Evolutionary conservation across 2,888 invertebrate species (phyloP), one percentile per base, ranked within the genome.

Genomic region (Morinoia aosen): DNA sequence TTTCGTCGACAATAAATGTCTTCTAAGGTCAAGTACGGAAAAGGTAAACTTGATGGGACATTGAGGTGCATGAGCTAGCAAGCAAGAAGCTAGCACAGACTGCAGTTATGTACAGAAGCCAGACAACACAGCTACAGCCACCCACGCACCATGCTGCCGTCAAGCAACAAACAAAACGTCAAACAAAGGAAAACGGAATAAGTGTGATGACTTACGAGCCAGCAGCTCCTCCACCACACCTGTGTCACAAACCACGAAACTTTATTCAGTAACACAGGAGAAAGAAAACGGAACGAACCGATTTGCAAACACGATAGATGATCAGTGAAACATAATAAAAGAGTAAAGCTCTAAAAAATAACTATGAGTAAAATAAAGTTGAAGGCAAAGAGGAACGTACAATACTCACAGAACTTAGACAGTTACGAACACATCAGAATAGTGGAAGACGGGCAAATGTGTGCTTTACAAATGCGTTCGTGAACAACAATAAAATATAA

Each of bases 151-250:
- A 76, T 76, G 76, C 76, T 76, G 76, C 76, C 25, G 25, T 90
- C 90, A 90, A 90, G 90, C 90, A 39, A 90, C 40, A 90, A 90
- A 90, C 90, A 90, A 90, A 39, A 40, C 40, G 90, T 40, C 12
- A 90, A 48, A 48, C 90, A 90, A 90, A 90, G 12, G 48, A 57
- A 93, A 93, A 93, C 57, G 57, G 57, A 48, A 12, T 48, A 57
- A 57, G 16, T 10, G 57, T 76, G 57, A 93, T 48, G 48, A 93
- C 93, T 93, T 57, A 93, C 93, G 93, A 93, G 93, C 93, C 56
- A 93, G n/a, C 57, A 93, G 93, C 93, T 93, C 93, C 93, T 93
- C 93, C 57, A 93, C 93, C 57, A 93, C 93, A 93, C 93, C 93
- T 93, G 93, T 57, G 57, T 14, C 57, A 10, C 40, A 16, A 39